Evolutionary conservation across 2,888 invertebrate species (phyloP), one percentile per base, ranked within the genome.

Genomic region (Leucoptera coffeella): DNA sequence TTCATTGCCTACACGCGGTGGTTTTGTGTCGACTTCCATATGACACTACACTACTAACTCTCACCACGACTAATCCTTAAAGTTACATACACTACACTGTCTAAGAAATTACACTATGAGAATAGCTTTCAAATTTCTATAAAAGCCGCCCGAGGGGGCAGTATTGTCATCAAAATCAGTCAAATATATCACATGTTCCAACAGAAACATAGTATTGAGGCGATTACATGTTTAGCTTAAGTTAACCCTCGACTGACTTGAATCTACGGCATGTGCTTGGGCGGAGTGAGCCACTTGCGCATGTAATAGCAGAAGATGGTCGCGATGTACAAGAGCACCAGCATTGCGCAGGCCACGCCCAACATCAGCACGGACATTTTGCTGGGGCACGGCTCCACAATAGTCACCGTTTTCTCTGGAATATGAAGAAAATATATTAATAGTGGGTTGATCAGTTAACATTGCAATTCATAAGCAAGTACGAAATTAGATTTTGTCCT

Each of bases 301-400:
- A 90, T 89, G 73, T 87, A 89, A 64, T 91, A 91, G 60, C 87
- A 90, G 75, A 91, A 90, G 43, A 92, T 76, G 27, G 91, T 92
- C 42, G 89, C 89, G 44, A 93, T 82, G 69, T 93, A 93, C 29
- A 93, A 77, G 30, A 93, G 77, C 27, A 92, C 80, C 45, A 94
- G 75, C 33, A 93, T 77, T 30, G 91, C 91, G 56, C 92, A 92
- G 28, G 92, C 91, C 14, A 92, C 90, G 33, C 90, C 90, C 32
- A 94, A 67, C 17, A 91, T 85, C 40, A 93, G 62, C n/a, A 94
- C 87, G 4, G 92, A 92, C 14, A 87, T 84, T 58, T 89, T 89
- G 44, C 91, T 90, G 25, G 92, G 92, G 51, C 93, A 93, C 9
- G 89, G 89, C 55, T 90, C 90, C 40, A 88, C 82, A 37, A 91